Percentiles rank a stretch among this genome's conserved stretches.
Conservation (phyloP, 2,888 invertebrate genomes). For the Metellina segmentata region DNA sequence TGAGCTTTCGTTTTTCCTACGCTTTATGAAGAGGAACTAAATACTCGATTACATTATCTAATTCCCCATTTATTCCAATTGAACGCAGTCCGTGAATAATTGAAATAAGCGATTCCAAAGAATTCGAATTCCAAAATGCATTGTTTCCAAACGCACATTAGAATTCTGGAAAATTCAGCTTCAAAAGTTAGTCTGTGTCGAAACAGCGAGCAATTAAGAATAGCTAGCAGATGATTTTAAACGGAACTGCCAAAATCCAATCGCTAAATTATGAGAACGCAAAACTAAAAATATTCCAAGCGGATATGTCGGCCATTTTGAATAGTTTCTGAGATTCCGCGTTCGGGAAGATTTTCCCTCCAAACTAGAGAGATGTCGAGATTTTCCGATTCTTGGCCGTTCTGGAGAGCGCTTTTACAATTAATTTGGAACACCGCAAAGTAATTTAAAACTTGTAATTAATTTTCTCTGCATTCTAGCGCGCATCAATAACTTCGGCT, state of each 20-base stretch:
- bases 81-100: neutral
- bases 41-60: neutral
- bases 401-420: conserved; percentile 40
- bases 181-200: conserved; percentile 21
- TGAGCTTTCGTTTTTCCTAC: neutral
- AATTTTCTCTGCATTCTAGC: conserved; percentile 43
- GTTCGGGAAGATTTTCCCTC: conserved; percentile 21
- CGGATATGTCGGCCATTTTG: conserved; percentile 33
- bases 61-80: neutral
- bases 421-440: conserved; percentile 57
- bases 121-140: neutral
- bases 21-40: neutral
- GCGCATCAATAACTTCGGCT: conserved; percentile 54
- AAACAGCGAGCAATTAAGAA: conserved; percentile 34
- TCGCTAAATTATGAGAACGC: conserved; percentile 36
- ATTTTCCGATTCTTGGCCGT: conserved; percentile 26
- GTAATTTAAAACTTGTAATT: conserved; percentile 68
- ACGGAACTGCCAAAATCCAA: conserved; percentile 34
- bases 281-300: conserved; percentile 40
- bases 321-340: conserved; percentile 14
- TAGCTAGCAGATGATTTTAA: conserved; percentile 35
- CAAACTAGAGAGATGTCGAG: conserved; percentile 12
- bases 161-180: neutral
- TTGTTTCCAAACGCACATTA: neutral
- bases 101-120: neutral